Percentiles rank a stretch among this genome's conserved stretches.
phyloP scores from a whole-genome alignment of 2,888 invertebrate genomes.

The Operophtera brumata region DNA sequence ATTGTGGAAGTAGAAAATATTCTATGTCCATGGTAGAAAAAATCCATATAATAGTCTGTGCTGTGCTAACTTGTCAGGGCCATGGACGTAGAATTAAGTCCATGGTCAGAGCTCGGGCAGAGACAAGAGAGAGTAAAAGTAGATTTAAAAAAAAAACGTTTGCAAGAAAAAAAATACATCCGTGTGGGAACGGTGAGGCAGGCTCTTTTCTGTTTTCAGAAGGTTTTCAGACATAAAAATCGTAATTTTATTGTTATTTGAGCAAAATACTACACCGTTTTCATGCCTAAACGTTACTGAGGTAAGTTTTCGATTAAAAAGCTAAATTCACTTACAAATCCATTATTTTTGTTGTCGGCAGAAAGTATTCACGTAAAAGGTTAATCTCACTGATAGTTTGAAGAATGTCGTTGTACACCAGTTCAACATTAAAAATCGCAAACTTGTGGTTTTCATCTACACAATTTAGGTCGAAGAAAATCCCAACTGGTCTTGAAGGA shows the following conservation, averaged over 20 bases:
- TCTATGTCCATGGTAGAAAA: too few relatives aligned
- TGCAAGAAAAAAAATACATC: slow-evolving; percentile 51
- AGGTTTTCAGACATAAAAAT: too few relatives aligned
- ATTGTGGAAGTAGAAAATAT: too few relatives aligned
- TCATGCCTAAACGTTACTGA: slow-evolving; percentile 76
- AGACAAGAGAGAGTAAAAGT: too few relatives aligned
- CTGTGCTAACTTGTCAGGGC: too few relatives aligned
- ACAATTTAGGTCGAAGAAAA: neutral
- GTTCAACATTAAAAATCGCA: neutral
- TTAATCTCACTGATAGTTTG: slow-evolving; percentile 45
- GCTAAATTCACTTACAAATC: slow-evolving; percentile 5
- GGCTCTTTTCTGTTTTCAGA: slow-evolving; percentile 78
- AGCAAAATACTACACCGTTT: slow-evolving; percentile 62
- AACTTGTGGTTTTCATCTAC: neutral
- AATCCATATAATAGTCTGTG: too few relatives aligned
- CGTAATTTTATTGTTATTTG: slow-evolving; percentile 59
- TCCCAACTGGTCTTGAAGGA: neutral
- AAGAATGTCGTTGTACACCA: slow-evolving; percentile 2
- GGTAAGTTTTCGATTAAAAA: slow-evolving; percentile 54
- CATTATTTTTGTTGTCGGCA: slow-evolving; percentile 67
- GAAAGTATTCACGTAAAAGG: slow-evolving; percentile 64
- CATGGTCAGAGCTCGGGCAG: too few relatives aligned
- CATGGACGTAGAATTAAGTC: too few relatives aligned
- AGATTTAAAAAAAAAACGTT: too few relatives aligned
- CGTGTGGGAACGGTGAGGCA: slow-evolving; percentile 79